Evolutionary conservation across 2,797 vertebrate species (phyloP), one percentile per base, ranked within the genome.

Genomic region (Nannoperca obscura): DNA sequence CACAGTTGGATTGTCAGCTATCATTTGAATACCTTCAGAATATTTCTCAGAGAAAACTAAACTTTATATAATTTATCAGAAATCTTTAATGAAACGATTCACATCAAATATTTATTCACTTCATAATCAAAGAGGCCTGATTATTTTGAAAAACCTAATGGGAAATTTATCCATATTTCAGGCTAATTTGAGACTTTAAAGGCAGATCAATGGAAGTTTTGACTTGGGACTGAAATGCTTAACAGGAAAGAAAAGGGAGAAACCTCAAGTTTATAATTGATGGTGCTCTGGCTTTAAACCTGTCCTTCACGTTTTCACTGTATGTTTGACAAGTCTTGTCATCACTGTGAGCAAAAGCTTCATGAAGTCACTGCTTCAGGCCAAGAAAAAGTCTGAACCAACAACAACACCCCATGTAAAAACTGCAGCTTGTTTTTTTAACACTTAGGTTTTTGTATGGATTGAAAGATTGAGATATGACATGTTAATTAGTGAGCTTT

Each of bases 261-360:
- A 69, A 80, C 38, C 46, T 42, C 38, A 74, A 10, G 59, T 72
- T 76, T 68, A 38, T 12, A 49, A 50, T 34, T 34, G 15, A 42
- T 36, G 15, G 59, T 38, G 46, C 58, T 32, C 66, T 22, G 49
- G 50, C 65, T 81, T 79, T 59, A 24, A 71, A 66, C 36, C 34
- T 47, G 47, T 30, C 19, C 30, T 69, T 63, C 20, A 40, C 42
- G 50, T 46, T 46, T 47, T 74, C 27, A 7, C 1, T 49, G 49
- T 8, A n/a, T 30, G 22, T 63, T 58, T 44, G 32, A 57, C 27
- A 50, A 34, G 27, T 44, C 49, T 50, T 64, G 68, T 69, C 5
- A 27, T 80, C 19, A 1, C 9, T 2, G 27, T 17, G 19, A 22
- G 53, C n/a, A 1, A 60, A 62, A 44, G 38, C 22, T 3, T 74